Evolutionary conservation across 92 coral and sea anemone species (phyloP).

Genomic region (Galaxea fascicularis): DNA sequence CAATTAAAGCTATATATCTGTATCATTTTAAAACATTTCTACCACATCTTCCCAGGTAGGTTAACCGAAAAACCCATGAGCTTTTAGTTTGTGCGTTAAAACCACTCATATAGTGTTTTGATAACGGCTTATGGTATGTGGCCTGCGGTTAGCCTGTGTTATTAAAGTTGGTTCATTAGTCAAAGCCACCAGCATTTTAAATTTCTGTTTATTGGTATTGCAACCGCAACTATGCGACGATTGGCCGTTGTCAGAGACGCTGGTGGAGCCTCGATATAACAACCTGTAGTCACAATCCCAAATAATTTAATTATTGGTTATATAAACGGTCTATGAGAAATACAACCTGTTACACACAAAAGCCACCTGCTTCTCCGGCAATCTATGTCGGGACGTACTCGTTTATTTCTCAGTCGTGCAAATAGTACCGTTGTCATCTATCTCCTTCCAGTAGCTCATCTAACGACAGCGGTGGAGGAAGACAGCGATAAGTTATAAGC

Average conservation of each 20-base stretch:
- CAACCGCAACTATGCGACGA: not conserved
- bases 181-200: too few relatives aligned
- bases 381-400: not conserved
- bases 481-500: conserved; percentile 78
- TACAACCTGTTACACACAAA: not conserved
- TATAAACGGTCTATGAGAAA: not conserved
- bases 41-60: too few relatives aligned
- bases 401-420: not conserved
- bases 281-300: not conserved
- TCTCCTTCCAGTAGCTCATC: conserved; percentile 50
- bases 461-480: conserved; percentile 95
- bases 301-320: not conserved
- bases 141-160: too few relatives aligned
- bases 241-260: not conserved
- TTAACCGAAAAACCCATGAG: too few relatives aligned
- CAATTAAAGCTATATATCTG: too few relatives aligned
- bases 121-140: too few relatives aligned
- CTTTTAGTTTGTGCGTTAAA: too few relatives aligned
- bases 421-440: conserved; percentile 8
- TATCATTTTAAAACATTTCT: too few relatives aligned
- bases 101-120: too few relatives aligned
- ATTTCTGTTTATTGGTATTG: not conserved
- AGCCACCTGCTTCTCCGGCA: not conserved
- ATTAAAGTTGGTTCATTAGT: too few relatives aligned
- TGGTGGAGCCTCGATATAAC: not conserved